These are phyloP conservation scores for Echinometra lucunter DNA, from an alignment of 53 echinoderm and acorn worm species.

Conservation along the genomic window DNA sequence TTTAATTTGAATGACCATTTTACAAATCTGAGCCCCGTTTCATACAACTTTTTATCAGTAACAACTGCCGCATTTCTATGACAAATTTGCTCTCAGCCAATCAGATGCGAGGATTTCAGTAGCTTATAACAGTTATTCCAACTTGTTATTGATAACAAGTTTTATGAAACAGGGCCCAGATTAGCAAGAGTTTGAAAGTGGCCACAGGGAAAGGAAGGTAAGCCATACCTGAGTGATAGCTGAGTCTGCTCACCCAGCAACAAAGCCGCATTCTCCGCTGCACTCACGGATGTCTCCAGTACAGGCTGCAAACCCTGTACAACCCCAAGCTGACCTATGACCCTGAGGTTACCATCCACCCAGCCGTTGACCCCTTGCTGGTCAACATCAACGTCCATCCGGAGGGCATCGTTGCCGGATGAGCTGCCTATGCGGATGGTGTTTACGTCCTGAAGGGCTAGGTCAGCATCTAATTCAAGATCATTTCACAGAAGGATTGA, in stretches of 20 bases:
- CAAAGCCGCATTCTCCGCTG: neutral
- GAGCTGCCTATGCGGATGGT: conserved; percentile 73
- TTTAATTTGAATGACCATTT: too few species aligned
- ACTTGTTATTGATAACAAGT: too few species aligned
- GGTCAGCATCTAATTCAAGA: conserved; percentile 65
- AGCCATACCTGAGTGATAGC: conserved; percentile 40
- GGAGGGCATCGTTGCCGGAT: conserved; percentile 67
- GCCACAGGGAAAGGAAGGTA: neutral
- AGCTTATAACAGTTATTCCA: too few species aligned
- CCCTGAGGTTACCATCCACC: conserved; percentile 65
- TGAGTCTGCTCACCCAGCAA: neutral
- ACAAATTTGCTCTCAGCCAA: too few species aligned
- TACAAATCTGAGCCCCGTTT: too few species aligned
- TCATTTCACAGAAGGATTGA: neutral
- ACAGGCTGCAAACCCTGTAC: conserved; percentile 38
- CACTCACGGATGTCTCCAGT: conserved; percentile 14
- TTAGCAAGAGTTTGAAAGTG: too few species aligned
- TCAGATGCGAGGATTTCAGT: too few species aligned
- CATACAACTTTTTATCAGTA: too few species aligned
- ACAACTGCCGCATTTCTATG: too few species aligned
- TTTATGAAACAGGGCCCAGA: too few species aligned
- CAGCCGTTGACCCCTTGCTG: conserved; percentile 81
- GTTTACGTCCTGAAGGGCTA: conserved; percentile 72
- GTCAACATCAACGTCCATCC: conserved; percentile 71
- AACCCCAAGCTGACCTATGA: conserved; percentile 60